Percentiles rank a stretch among this genome's conserved stretches.
These are phyloP conservation scores for Catharus ustulatus DNA, from an alignment of 2,797 vertebrate genomes.

Conservation along the genomic window DNA sequence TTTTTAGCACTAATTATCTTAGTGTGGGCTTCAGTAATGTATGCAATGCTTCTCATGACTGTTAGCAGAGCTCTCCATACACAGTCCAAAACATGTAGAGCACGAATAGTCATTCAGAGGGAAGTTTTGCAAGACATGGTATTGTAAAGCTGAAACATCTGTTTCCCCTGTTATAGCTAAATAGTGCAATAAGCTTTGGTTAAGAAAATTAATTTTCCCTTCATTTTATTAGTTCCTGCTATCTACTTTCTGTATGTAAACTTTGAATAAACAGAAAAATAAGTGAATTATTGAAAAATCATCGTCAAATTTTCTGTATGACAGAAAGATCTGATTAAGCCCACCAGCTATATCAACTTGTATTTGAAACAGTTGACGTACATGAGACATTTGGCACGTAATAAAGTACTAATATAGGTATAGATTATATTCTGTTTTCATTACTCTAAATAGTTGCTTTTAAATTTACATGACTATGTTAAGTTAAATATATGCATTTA, in stretches of 20 bases:
- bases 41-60: conserved; percentile 30
- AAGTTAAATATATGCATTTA: background rate
- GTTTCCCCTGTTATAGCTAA: conserved; percentile 11
- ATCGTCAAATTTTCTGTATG: background rate
- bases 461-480: background rate
- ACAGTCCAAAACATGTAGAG: conserved; percentile 45
- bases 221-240: background rate
- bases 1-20: conserved; percentile 51
- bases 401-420: background rate
- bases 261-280: background rate
- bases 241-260: background rate
- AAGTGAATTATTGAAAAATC: background rate
- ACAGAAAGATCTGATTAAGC: background rate
- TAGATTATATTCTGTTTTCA: background rate
- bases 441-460: conserved; percentile 17
- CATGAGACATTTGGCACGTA: background rate
- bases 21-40: conserved; percentile 48
- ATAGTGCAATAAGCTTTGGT: background rate
- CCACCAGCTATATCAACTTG: background rate
- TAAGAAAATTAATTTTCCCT: conserved; percentile 2
- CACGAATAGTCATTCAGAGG: background rate
- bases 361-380: background rate
- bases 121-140: conserved; percentile 55
- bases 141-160: conserved; percentile 59
- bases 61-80: conserved; percentile 34